Evolutionary conservation across 2,113 vertebrate species (phyloP), one percentile per base, ranked within the genome.

Genomic region (Rhinolophus ferrumequinum): DNA sequence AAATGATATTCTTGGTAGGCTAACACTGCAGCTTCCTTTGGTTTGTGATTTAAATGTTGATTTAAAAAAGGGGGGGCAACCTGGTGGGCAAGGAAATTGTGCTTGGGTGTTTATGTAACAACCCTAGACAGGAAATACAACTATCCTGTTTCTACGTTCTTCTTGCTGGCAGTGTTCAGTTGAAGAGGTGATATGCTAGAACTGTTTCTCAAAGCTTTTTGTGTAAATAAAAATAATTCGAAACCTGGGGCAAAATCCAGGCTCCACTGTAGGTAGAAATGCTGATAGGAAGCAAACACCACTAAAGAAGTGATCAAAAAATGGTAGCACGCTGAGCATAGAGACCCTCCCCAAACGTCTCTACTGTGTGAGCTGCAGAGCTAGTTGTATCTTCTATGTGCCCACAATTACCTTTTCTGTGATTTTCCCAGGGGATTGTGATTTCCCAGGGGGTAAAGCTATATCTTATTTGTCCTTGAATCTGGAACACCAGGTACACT

Each of bases 1-100:
- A 97, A 97, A 97, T 64, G 47, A 11, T 64, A 16, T 92, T 98
- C 70, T 92, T 96, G 84, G n/a, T 89, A 35, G 44, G 15, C 11
- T 86, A 58, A 95, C 69, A 70, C 2, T 81, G 54, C 64, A 88
- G n/a, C 30, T 83, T 21, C 41, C 77, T 95, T 85, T 28, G 5
- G 35, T 96, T 85, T 88, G 50, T 90, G 80, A 92, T 82, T 96
- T 73, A 84, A 88, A 54, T 96, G 64, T 80, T 86, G 77, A 92
- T 67, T 93, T 44, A 87, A 8, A 41, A 93, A 95, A 96, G 58
- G 62, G 76, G 88, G 50, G 75, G 30, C 84, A 77, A 87, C 70
- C 64, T 82, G 26, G 30, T 67, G 35, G 90, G 44, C 58, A 96
- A 83, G 92, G 64, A 1, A 88, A 18, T 52, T 2, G 10, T 56